Evolutionary conservation across 2,113 vertebrate genomes (phyloP).

Genomic region (Arenaria interpres): DNA sequence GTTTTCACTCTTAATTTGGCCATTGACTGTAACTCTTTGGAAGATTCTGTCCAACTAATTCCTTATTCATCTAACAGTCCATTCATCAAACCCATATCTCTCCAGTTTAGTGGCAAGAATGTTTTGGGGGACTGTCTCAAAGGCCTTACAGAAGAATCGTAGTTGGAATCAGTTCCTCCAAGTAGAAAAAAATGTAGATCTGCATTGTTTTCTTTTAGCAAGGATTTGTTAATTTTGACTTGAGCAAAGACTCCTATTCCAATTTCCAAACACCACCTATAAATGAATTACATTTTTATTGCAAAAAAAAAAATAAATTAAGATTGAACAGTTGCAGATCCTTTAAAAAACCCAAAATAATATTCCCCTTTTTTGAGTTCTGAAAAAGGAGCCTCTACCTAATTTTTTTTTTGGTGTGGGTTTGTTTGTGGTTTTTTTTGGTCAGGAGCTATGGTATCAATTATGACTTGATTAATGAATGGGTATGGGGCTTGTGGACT

Average conservation of each 20-base stretch:
- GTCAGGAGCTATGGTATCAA: neutral
- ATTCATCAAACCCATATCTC: neutral
- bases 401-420: neutral
- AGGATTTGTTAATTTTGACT: neutral
- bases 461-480: neutral
- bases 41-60: neutral
- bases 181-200: neutral
- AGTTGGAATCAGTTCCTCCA: neutral
- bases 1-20: neutral
- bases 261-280: neutral
- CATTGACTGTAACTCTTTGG: neutral
- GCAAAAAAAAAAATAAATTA: neutral
- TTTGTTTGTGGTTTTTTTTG: too few relatives aligned
- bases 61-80: neutral
- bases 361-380: neutral
- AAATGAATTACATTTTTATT: neutral
- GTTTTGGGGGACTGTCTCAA: neutral
- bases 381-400: neutral
- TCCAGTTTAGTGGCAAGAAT: neutral
- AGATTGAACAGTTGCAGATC: neutral
- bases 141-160: neutral
- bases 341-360: neutral
- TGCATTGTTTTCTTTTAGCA: neutral
- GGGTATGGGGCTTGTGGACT: neutral
- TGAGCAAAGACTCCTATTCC: neutral